Conservation (phyloP, 1,140 invertebrate species). For the Drosophila cardini region DNA sequence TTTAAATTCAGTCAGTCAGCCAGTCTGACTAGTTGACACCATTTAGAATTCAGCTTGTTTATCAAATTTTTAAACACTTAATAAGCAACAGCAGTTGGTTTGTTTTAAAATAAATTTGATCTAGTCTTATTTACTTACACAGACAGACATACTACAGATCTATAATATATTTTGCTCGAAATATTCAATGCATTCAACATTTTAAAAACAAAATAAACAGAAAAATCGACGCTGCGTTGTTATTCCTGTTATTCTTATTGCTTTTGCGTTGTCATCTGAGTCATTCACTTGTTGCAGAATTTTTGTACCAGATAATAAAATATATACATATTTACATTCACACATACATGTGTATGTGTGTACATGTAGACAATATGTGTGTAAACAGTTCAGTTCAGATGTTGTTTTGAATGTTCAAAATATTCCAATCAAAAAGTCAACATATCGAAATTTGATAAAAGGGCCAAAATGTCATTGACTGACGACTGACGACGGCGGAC, state of each 20-base stretch:
- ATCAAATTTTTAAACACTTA: slow-evolving; percentile 49
- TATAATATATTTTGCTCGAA: slow-evolving; percentile 13
- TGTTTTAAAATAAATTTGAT: slow-evolving; percentile 57
- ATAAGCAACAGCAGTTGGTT: slow-evolving; percentile 31
- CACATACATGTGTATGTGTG: background rate
- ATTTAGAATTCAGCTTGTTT: slow-evolving; percentile 43
- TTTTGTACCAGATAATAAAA: slow-evolving; percentile 70
- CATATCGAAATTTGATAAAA: slow-evolving; percentile 59
- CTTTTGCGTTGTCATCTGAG: slow-evolving; percentile 56
- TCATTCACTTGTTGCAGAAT: slow-evolving; percentile 81
- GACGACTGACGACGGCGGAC: background rate
- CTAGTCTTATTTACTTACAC: slow-evolving; percentile 21
- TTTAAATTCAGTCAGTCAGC: background rate
- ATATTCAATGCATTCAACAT: slow-evolving; percentile 38
- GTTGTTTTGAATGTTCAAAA: slow-evolving; percentile 15
- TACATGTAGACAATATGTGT: background rate
- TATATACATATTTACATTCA: slow-evolving; percentile 26
- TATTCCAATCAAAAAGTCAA: slow-evolving; percentile 24
- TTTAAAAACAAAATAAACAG: slow-evolving; percentile 70
- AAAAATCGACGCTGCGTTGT: slow-evolving; percentile 44
- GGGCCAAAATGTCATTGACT: slow-evolving; percentile 53
- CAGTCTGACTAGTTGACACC: slow-evolving; percentile 56
- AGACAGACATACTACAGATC: slow-evolving; percentile 12
- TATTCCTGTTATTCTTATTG: slow-evolving; percentile 60
- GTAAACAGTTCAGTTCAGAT: background rate